These are phyloP conservation scores for Acronicta leporina DNA, from an alignment of 2,888 invertebrate genomes.

Conservation along the genomic window DNA sequence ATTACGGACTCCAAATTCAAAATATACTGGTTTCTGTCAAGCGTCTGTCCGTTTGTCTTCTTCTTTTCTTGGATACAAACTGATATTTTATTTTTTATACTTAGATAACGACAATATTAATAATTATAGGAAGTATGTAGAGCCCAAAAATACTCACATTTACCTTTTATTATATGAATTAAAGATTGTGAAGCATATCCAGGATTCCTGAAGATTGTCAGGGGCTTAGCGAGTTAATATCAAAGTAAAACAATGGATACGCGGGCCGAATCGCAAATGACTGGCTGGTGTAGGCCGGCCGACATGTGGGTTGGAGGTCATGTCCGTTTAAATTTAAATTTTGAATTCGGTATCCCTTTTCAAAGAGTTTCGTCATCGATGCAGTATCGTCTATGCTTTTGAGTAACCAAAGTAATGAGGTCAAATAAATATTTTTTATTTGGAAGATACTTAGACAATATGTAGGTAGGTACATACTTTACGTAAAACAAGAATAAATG, in stretches of 20 bases:
- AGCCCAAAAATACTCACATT: not conserved
- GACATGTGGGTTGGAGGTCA: slow-evolving; percentile 87
- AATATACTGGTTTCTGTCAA: slow-evolving; percentile 8
- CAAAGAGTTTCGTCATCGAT: slow-evolving; percentile 42
- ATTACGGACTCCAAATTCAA: slow-evolving; percentile 12
- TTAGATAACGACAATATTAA: not conserved
- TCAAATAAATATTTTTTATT: not conserved
- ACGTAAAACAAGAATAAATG: too few species aligned
- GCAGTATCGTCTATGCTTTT: slow-evolving; percentile 11
- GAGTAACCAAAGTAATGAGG: not conserved
- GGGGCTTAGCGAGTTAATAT: slow-evolving; percentile 68
- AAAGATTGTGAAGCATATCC: slow-evolving; percentile 24
- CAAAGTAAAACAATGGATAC: slow-evolving; percentile 85
- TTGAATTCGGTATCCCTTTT: slow-evolving; percentile 67
- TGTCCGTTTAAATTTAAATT: slow-evolving; percentile 71
- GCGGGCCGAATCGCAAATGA: slow-evolving; percentile 84
- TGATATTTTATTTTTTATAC: not conserved
- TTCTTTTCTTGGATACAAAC: too few species aligned
- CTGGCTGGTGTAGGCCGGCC: slow-evolving; percentile 76
- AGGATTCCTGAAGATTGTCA: slow-evolving; percentile 62
- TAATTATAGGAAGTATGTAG: not conserved
- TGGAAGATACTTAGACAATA: too few species aligned
- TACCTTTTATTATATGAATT: not conserved
- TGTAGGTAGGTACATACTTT: too few species aligned
- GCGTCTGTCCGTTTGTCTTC: slow-evolving; percentile 18